Evolutionary conservation across 2,113 vertebrate species (phyloP), one percentile per base, ranked within the genome.

Genomic region (Tympanuchus pallidicinctus): DNA sequence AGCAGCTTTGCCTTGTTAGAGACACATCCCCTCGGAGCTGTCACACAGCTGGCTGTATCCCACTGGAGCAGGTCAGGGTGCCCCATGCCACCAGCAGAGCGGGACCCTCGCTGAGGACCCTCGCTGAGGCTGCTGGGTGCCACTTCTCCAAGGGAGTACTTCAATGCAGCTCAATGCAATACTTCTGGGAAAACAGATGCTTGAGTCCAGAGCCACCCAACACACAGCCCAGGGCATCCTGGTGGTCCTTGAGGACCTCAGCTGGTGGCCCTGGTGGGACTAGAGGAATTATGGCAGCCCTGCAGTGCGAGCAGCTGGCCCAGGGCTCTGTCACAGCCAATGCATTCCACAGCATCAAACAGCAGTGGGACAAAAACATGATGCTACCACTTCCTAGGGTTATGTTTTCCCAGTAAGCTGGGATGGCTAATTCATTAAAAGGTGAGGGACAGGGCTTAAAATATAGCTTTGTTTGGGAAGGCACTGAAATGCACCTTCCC

Each of bases 271-370:
- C 2, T 1, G 2, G n/a, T 25, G 69, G 27, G 43, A 40, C 48
- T 88, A 64, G 69, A 88, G 57, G 76, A 74, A 92, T 89, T 63
- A 78, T 86, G 74, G 6, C 1, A 2, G 27, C 10, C 34, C 27
- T 4, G 2, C 1, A 3, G 47, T 17, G 22, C 27, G 36, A 28
- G 27, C 52, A 30, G 69, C 52, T 80, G 59, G 67, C 65, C 83
- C 0, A 0, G 17, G 47, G 22, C 9, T 0, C 2, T 5, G 47
- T 45, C 1, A 1, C 57, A 48, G 38, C 15, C 30, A 57, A 32
- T n/a, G 80, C 0, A 0, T 69, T 80, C 88, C 12, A 21, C 2
- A 1, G 50, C 34, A 91, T 30, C 22, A 20, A 57, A 56, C n/a
- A 57, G 77, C 30, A 57, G 10, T 0, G 11, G 15, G 12, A 30